phyloP scores from a whole-genome alignment of 2,888 invertebrate genomes.

The Drosophila eohydei region DNA sequence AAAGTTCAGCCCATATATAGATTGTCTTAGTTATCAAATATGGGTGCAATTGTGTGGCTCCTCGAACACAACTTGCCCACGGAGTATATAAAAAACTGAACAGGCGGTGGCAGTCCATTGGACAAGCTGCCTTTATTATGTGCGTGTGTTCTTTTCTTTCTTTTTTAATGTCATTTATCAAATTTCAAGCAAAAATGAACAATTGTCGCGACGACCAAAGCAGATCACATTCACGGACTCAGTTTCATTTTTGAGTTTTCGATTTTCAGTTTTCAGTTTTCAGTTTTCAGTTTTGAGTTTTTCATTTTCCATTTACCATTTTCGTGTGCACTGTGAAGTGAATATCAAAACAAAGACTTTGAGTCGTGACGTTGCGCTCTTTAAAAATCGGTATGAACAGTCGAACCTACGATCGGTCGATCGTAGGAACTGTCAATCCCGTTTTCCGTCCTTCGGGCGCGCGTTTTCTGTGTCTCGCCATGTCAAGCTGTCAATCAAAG shows the following conservation, averaged over 20 bases:
- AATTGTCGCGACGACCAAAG: slow-evolving; percentile 54
- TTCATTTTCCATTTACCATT: slow-evolving; percentile 10
- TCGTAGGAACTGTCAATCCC: slow-evolving; percentile 34
- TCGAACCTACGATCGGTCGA: slow-evolving; percentile 22
- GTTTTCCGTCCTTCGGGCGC: slow-evolving; percentile 62
- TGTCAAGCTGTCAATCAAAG: slow-evolving; percentile 71
- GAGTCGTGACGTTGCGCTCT: slow-evolving; percentile 48
- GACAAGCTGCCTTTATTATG: slow-evolving; percentile 23
- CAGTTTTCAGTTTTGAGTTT: slow-evolving; percentile 5
- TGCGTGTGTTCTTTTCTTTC: not conserved
- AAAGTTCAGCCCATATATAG: not conserved
- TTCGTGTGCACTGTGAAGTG: slow-evolving; percentile 62
- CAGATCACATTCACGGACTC: slow-evolving; percentile 64
- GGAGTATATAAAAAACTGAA: slow-evolving; percentile 18
- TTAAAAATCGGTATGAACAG: slow-evolving; percentile 22
- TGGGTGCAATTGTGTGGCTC: not conserved
- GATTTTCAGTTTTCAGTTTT: slow-evolving; percentile 15
- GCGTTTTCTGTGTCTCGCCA: slow-evolving; percentile 60
- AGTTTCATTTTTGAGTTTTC: slow-evolving; percentile 19
- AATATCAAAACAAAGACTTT: slow-evolving; percentile 71
- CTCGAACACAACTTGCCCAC: slow-evolving; percentile 6
- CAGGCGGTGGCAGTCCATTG: slow-evolving; percentile 18
- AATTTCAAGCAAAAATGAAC: slow-evolving; percentile 66
- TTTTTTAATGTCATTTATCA: slow-evolving; percentile 71
- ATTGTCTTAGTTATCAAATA: not conserved